A percentile compares a stretch with the other conserved stretches of the same genome.
These are phyloP conservation scores for Clarias platycephalus DNA, from an alignment of 2,797 vertebrate genomes.

Conservation along the genomic window DNA sequence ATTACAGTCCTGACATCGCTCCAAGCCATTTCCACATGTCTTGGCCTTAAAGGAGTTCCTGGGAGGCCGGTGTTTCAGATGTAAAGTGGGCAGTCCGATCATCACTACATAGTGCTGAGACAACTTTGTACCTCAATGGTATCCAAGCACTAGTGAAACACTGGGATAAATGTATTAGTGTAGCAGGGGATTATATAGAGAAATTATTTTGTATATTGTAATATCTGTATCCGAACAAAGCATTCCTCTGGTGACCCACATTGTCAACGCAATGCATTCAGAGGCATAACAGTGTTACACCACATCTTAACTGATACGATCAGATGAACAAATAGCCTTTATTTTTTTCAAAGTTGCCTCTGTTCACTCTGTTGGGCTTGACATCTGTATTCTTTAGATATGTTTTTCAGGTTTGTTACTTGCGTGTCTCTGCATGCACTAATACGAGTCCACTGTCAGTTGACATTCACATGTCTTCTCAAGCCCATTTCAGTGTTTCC, in stretches of 20 bases:
- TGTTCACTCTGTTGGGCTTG: not conserved
- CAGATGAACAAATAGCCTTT: not conserved
- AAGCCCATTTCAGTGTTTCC: not conserved
- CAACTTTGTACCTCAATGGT: too few relatives aligned
- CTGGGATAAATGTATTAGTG: too few relatives aligned
- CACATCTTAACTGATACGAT: not conserved
- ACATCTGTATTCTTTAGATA: not conserved
- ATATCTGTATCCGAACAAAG: not conserved
- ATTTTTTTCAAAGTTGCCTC: not conserved
- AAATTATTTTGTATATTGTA: too few relatives aligned
- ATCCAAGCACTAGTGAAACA: too few relatives aligned
- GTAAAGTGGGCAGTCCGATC: too few relatives aligned
- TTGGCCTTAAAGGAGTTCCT: too few relatives aligned
- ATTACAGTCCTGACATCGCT: too few relatives aligned
- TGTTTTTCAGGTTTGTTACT: slow-evolving; percentile 4
- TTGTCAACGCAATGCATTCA: not conserved
- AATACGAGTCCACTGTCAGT: slow-evolving; percentile 18
- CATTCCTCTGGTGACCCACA: not conserved
- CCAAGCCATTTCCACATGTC: too few relatives aligned
- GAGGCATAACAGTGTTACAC: not conserved
- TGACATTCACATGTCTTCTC: slow-evolving; percentile 15
- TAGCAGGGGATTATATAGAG: too few relatives aligned
- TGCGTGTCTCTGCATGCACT: slow-evolving; percentile 14
- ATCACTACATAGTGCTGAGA: too few relatives aligned
- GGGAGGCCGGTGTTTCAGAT: too few relatives aligned